Conservation (phyloP, 2,888 invertebrate species). For the Xanthia icteritia region DNA sequence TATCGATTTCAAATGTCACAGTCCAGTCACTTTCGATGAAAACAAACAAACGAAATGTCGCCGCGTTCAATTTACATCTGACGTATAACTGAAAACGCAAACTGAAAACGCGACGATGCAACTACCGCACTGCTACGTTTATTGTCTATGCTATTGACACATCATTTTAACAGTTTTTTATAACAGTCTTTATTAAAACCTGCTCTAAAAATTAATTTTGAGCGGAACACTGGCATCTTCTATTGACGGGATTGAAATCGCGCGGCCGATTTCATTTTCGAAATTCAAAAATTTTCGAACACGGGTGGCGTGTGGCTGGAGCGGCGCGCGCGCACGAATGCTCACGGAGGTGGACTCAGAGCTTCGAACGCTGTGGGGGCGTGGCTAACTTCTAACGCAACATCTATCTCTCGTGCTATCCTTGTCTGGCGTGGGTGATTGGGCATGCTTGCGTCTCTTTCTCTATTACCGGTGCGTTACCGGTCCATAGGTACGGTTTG, state of each 20-base stretch:
- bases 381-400: slow-evolving; percentile 89
- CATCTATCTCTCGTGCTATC: slow-evolving; percentile 83
- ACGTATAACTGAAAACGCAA: slow-evolving; percentile 84
- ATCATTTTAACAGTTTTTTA: slow-evolving; percentile 65
- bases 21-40: slow-evolving; percentile 85
- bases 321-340: slow-evolving; percentile 90
- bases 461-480: slow-evolving; percentile 86
- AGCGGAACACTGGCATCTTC: slow-evolving; percentile 75
- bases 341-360: slow-evolving; percentile 86
- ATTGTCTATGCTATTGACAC: slow-evolving; percentile 71
- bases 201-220: slow-evolving; percentile 55
- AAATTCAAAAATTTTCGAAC: slow-evolving; percentile 73
- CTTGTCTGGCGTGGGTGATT: slow-evolving; percentile 63
- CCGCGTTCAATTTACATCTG: slow-evolving; percentile 77
- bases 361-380: slow-evolving; percentile 82
- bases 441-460: slow-evolving; percentile 71
- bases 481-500: slow-evolving; percentile 76
- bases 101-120: slow-evolving; percentile 78
- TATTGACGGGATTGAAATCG: slow-evolving; percentile 74
- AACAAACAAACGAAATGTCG: slow-evolving; percentile 78
- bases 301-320: slow-evolving; percentile 80
- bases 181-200: slow-evolving; percentile 52
- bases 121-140: slow-evolving; percentile 73
- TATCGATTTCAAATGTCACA: slow-evolving; percentile 86
- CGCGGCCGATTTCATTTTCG: slow-evolving; percentile 80